phyloP scores from a whole-genome alignment of 2,888 invertebrate species.

The Diadegma fenestrale region DNA sequence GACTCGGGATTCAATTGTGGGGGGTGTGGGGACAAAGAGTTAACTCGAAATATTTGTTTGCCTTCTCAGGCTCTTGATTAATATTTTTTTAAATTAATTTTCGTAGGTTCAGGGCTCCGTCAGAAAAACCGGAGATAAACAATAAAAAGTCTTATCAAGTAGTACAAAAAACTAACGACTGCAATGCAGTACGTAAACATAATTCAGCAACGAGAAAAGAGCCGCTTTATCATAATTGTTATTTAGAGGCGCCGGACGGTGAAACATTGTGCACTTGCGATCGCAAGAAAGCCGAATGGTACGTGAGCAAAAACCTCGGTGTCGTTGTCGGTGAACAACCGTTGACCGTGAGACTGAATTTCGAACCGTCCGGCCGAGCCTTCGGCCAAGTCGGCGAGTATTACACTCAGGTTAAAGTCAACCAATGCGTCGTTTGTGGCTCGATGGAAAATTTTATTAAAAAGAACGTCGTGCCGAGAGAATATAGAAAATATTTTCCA shows the following conservation, averaged over 20 bases:
- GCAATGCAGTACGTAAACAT: slow-evolving; percentile 42
- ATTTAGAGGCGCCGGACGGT: slow-evolving; percentile 91
- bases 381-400: slow-evolving; percentile 90
- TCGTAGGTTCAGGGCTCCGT: slow-evolving; percentile 77
- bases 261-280: slow-evolving; percentile 92
- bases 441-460: slow-evolving; percentile 88
- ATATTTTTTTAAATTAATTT: background rate
- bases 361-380: slow-evolving; percentile 92
- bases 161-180: slow-evolving; percentile 64
- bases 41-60: background rate
- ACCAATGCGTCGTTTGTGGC: slow-evolving; percentile 93
- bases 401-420: slow-evolving; percentile 90
- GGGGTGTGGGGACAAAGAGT: too few species aligned
- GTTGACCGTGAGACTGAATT: slow-evolving; percentile 89
- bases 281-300: slow-evolving; percentile 91
- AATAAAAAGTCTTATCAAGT: slow-evolving; percentile 65
- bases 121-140: slow-evolving; percentile 66
- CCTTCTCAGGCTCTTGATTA: background rate
- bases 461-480: slow-evolving; percentile 93
- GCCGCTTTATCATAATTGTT: slow-evolving; percentile 92
- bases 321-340: slow-evolving; percentile 86
- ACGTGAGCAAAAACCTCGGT: slow-evolving; percentile 85
- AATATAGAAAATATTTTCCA: slow-evolving; percentile 92
- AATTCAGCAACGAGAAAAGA: slow-evolving; percentile 86
- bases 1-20: too few species aligned